Evolutionary conservation across 2,113 vertebrate species (phyloP), one percentile per base, ranked within the genome.

Genomic region (Daphoenositta chrysoptera): DNA sequence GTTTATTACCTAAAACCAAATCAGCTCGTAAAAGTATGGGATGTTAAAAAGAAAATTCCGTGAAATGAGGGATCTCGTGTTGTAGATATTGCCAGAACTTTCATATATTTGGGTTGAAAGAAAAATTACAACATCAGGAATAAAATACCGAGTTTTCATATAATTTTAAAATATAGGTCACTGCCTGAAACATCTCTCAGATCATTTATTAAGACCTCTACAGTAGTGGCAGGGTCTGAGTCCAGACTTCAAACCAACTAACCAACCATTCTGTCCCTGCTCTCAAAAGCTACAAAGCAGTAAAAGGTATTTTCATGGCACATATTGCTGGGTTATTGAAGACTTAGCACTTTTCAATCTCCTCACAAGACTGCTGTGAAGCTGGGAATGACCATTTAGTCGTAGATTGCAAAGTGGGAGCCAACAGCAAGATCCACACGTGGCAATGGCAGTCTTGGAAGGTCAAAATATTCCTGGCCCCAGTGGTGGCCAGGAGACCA

Each of bases 1-100:
- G 63, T 92, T 94, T 94, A 76, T 80, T 92, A 83, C 69, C n/a
- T 89, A 87, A 86, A 95, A 83, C 73, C 56, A 91, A 50, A 92
- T 63, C 83, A 44, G 24, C 22, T 91, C 12, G 0, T 81, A 91
- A 95, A 95, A 22, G 10, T 68, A 26, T 89, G 20, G 26, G 31
- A 71, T 35, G 24, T 86, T 83, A 73, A 87, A 56, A 80, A 86
- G 53, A 95, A 94, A 88, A 76, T 80, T 63, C 35, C 22, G 13
- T 94, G 76, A 92, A 79, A 70, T 58, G n/a, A 73, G n/a, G 27
- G 30, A 81, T 86, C 35, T 78, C 68, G 27, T 65, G 50, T 60
- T 72, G 39, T 39, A 86, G 64, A 48, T 39, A 44, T 69, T 94
- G 68, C 83, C 83, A 96, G 64, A 90, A 77, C 8, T 73, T 77